A percentile compares a stretch with the other conserved stretches of the same genome.
phyloP scores from a whole-genome alignment of 2,888 invertebrate species.

The Drosophila suboccidentalis region DNA sequence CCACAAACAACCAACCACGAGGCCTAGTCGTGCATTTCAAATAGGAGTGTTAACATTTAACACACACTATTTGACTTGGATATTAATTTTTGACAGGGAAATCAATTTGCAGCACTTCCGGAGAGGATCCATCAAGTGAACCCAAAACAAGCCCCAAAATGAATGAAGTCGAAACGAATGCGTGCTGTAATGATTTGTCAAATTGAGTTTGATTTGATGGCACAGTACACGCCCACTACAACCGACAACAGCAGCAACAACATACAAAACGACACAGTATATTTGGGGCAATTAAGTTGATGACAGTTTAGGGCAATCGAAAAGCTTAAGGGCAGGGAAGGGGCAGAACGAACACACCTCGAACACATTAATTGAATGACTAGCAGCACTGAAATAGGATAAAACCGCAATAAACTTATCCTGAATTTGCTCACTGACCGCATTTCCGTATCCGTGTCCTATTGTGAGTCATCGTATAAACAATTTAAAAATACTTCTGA shows the following conservation, averaged over 20 bases:
- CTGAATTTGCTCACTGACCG: constrained; percentile 16
- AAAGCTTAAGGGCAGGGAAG: constrained; percentile 4
- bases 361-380: constrained; percentile 36
- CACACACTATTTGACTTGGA: constrained; percentile 56
- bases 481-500: neutral
- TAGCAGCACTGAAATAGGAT: constrained; percentile 21
- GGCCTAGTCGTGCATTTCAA: constrained; percentile 44
- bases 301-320: constrained; percentile 74
- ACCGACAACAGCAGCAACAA: constrained; percentile 9
- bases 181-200: constrained; percentile 61
- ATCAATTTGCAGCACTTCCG: constrained; percentile 64
- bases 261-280: constrained; percentile 38
- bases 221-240: constrained; percentile 41
- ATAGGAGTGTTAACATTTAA: constrained; percentile 56
- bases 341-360: constrained; percentile 46
- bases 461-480: constrained; percentile 24
- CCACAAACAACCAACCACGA: constrained; percentile 19
- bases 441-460: constrained; percentile 1
- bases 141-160: constrained; percentile 13
- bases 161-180: constrained; percentile 24
- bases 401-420: constrained; percentile 38
- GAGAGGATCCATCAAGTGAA: constrained; percentile 37
- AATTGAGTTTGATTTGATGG: constrained; percentile 62
- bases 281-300: constrained; percentile 78
- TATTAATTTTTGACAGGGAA: constrained; percentile 70